These are phyloP conservation scores for Martes martes DNA, from an alignment of 2,113 vertebrate species.

Conservation along the genomic window DNA sequence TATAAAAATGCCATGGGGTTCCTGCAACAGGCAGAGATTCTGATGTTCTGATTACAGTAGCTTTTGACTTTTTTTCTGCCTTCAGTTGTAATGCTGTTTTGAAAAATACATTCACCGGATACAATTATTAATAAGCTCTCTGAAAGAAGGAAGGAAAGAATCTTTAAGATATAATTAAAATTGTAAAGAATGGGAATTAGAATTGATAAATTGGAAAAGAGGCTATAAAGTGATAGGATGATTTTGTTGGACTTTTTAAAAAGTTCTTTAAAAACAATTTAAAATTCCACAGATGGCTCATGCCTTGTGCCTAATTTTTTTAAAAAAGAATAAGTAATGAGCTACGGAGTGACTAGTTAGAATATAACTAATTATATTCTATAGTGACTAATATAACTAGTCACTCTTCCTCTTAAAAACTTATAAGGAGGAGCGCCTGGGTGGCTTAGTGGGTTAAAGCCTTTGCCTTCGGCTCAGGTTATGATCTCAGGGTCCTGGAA, in stretches of 20 bases:
- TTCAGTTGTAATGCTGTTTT: background rate
- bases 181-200: background rate
- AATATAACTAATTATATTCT: background rate
- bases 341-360: background rate
- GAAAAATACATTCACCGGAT: background rate
- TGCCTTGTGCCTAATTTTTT: background rate
- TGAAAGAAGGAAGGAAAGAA: background rate
- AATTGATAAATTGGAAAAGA: conserved; percentile 30
- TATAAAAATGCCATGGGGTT: background rate
- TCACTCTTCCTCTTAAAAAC: background rate
- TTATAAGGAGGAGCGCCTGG: background rate
- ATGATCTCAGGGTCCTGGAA: too few species aligned
- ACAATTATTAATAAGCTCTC: background rate
- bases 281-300: background rate
- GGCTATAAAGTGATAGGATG: background rate
- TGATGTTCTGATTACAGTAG: background rate
- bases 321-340: background rate
- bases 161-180: background rate
- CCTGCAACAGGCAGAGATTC: background rate
- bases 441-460: too few species aligned
- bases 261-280: background rate
- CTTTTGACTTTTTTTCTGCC: background rate
- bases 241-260: background rate
- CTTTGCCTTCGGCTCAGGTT: too few species aligned
- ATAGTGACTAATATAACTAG: too few species aligned